A percentile compares a stretch with the other conserved stretches of the same genome.
phyloP scores from a whole-genome alignment of 2,113 vertebrate genomes.

The Dicaeum eximium region DNA sequence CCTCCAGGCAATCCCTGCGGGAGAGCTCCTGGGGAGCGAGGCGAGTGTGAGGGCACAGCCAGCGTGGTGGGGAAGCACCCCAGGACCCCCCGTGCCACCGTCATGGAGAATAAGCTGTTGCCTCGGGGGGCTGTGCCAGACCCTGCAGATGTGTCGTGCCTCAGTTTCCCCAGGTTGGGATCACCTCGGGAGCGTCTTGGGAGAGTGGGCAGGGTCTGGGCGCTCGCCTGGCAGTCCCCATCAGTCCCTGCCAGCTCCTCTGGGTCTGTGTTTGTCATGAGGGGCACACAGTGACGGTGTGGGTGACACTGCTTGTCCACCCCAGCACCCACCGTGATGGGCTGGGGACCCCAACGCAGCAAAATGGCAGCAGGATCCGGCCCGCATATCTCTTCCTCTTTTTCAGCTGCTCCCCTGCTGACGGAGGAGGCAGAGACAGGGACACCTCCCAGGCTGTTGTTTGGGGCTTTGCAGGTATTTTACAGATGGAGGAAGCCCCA shows the following conservation, averaged over 20 bases:
- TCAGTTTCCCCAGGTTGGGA: background rate
- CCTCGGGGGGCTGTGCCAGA: background rate
- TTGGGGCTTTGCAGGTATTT: background rate
- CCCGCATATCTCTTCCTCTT: background rate
- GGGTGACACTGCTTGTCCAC: background rate
- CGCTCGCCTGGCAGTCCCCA: background rate
- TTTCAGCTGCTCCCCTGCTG: background rate
- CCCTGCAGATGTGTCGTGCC: background rate
- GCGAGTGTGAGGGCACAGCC: background rate
- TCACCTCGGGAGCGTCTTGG: rapidly evolving
- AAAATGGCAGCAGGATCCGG: rapidly evolving
- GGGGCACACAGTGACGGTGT: rapidly evolving
- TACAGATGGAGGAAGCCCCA: rapidly evolving
- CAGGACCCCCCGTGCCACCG: rapidly evolving
- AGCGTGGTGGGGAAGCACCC: rapidly evolving
- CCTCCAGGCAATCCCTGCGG: slow-evolving; percentile 77
- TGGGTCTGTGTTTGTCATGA: rapidly evolving
- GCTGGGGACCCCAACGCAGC: background rate
- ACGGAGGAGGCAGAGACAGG: background rate
- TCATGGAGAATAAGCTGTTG: background rate
- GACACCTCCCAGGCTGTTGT: background rate
- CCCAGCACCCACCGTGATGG: background rate
- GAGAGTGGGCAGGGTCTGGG: background rate
- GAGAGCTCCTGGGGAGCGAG: slow-evolving; percentile 81
- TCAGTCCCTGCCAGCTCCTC: background rate